phyloP scores from a whole-genome alignment of 1,140 invertebrate genomes.

The Probaryconus sp. region DNA sequence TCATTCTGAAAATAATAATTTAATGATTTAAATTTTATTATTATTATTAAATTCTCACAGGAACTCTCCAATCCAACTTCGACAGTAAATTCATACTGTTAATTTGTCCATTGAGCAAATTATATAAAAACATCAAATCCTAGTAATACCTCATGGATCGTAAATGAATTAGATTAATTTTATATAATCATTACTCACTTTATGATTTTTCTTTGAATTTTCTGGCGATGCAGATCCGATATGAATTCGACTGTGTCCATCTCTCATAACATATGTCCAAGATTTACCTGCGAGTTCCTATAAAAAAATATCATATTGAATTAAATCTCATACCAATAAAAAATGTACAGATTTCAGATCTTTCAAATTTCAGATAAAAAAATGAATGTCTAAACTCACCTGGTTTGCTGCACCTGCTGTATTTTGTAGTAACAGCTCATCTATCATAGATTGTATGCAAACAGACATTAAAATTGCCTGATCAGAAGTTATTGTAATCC shows the following conservation, averaged over 20 bases:
- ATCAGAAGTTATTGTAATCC: constrained; percentile 93
- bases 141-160: too few relatives aligned
- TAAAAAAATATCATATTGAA: constrained; percentile 45
- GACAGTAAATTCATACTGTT: too few relatives aligned
- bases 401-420: constrained; percentile 77
- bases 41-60: background rate
- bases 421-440: constrained; percentile 93
- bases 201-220: constrained; percentile 58
- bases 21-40: background rate
- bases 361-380: too few relatives aligned
- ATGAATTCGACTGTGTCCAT: constrained; percentile 77
- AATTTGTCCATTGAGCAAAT: too few relatives aligned
- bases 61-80: too few relatives aligned
- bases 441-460: constrained; percentile 95
- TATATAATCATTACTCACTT: too few relatives aligned
- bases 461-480: constrained; percentile 97
- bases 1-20: constrained; percentile 28
- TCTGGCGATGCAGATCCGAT: constrained; percentile 65
- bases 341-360: constrained; percentile 2
- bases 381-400: too few relatives aligned
- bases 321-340: constrained; percentile 4
- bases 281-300: constrained; percentile 67
- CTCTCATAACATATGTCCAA: constrained; percentile 80
- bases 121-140: too few relatives aligned
- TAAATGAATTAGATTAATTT: too few relatives aligned